Conservation (phyloP, 2,113 vertebrate species). For the Bujurquina vittata region DNA sequence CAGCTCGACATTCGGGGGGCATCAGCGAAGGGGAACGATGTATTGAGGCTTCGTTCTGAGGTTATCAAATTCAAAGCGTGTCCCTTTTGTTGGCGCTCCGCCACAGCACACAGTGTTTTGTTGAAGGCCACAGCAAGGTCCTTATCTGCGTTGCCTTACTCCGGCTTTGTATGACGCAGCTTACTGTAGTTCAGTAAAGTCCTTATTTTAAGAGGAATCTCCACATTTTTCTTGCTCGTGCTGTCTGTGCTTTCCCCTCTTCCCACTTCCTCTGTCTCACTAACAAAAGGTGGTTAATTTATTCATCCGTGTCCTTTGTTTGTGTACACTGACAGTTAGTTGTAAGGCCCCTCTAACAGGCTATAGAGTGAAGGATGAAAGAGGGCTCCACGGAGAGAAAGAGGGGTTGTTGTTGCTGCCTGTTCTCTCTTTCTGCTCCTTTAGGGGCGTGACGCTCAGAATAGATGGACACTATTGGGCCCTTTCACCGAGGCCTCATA, state of each 20-base stretch:
- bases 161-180: not conserved
- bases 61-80: constrained; percentile 11
- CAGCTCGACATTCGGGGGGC: not conserved
- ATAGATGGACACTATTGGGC: constrained; percentile 57
- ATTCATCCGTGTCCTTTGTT: constrained; percentile 75
- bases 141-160: not conserved
- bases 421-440: constrained; percentile 66
- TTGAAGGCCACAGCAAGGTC: constrained; percentile 19
- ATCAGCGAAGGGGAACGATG: not conserved
- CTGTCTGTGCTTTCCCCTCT: not conserved
- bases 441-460: constrained; percentile 63
- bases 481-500: constrained; percentile 42
- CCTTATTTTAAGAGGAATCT: not conserved
- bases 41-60: not conserved
- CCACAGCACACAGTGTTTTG: constrained; percentile 30
- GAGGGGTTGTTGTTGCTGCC: constrained; percentile 62
- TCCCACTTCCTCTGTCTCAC: constrained; percentile 43
- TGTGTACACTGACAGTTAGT: constrained; percentile 67
- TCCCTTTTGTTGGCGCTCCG: constrained; percentile 19
- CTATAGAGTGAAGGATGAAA: constrained; percentile 64
- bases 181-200: not conserved
- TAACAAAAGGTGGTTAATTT: constrained; percentile 65
- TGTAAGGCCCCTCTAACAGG: constrained; percentile 69
- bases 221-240: not conserved
- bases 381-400: constrained; percentile 55